Evolutionary conservation across 2,888 invertebrate genomes (phyloP).

Genomic region (Mythimna pallens): DNA sequence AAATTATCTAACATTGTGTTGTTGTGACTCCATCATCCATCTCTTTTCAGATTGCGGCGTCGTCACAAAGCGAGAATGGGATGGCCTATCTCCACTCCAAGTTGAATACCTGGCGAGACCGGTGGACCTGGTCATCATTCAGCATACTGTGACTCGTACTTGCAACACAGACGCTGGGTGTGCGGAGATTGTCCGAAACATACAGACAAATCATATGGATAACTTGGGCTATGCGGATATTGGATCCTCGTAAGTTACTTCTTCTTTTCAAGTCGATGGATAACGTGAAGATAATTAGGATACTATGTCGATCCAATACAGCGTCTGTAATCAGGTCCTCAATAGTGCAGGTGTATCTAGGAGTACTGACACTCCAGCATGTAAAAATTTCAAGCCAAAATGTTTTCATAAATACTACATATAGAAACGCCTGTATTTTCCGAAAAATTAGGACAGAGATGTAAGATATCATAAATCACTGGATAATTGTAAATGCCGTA

Average conservation of each 20-base stretch:
- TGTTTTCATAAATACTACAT: too few relatives aligned
- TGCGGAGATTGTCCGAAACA: slow-evolving; percentile 81
- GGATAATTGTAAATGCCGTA: too few relatives aligned
- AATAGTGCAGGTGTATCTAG: too few relatives aligned
- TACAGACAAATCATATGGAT: slow-evolving; percentile 89
- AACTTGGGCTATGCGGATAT: slow-evolving; percentile 87
- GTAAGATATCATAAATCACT: too few relatives aligned
- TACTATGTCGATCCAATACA: neutral
- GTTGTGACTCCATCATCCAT: neutral
- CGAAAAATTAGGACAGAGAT: too few relatives aligned
- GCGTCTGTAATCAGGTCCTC: neutral
- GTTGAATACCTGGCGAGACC: slow-evolving; percentile 90
- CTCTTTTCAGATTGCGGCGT: slow-evolving; percentile 77
- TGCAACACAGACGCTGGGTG: slow-evolving; percentile 85
- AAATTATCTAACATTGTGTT: too few relatives aligned
- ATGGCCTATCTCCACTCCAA: slow-evolving; percentile 79
- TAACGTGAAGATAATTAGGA: neutral
- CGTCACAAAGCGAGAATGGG: slow-evolving; percentile 90
- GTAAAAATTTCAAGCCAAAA: too few relatives aligned
- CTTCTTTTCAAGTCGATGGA: neutral
- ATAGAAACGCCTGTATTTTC: too few relatives aligned
- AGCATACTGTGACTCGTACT: slow-evolving; percentile 88
- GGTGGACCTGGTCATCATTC: slow-evolving; percentile 89
- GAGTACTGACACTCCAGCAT: too few relatives aligned
- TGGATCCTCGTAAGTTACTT: slow-evolving; percentile 88